Evolutionary conservation across 1,140 invertebrate genomes (phyloP).

Genomic region (Sitophilus oryzae): DNA sequence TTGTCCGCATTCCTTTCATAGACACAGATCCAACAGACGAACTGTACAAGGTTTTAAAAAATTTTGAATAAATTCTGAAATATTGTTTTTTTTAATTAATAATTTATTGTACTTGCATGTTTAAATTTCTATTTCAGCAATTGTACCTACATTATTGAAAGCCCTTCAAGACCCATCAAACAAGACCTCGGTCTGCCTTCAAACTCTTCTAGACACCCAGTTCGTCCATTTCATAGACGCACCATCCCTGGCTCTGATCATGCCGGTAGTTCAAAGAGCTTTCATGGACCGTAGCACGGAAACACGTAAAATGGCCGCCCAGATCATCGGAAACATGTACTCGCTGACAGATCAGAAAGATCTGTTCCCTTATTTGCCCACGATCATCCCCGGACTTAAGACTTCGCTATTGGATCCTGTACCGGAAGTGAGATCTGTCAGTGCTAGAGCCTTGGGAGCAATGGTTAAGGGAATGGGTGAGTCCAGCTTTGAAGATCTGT

Average conservation of each 20-base stretch:
- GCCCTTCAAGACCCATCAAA: constrained; percentile 95
- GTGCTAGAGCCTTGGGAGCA: constrained; percentile 89
- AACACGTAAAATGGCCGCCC: constrained; percentile 97
- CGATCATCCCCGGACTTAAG: constrained; percentile 95
- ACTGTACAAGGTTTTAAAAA: too few species aligned
- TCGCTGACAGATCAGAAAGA: constrained; percentile 98
- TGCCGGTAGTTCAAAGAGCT: constrained; percentile 96
- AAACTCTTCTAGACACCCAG: constrained; percentile 91
- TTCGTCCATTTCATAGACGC: constrained; percentile 99
- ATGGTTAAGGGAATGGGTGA: constrained; percentile 98
- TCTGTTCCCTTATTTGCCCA: constrained; percentile 91
- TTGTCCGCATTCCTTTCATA: too few species aligned
- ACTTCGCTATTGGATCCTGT: constrained; percentile 95
- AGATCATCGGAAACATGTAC: constrained; percentile 99
- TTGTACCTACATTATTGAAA: constrained; percentile 84
- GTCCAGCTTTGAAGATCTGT: constrained; percentile 85
- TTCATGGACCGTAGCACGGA: constrained; percentile 96
- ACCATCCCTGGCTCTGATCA: constrained; percentile 95
- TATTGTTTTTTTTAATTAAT: too few species aligned
- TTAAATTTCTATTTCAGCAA: constrained; percentile 54
- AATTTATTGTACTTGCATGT: not conserved
- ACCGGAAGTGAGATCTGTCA: constrained; percentile 83
- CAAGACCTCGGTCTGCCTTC: constrained; percentile 87
- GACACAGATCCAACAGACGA: too few species aligned
- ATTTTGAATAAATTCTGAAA: too few species aligned